A percentile compares a stretch with the other conserved stretches of the same genome.
These are phyloP conservation scores for Lasiommata megera DNA, from an alignment of 2,888 invertebrate genomes.

Conservation along the genomic window DNA sequence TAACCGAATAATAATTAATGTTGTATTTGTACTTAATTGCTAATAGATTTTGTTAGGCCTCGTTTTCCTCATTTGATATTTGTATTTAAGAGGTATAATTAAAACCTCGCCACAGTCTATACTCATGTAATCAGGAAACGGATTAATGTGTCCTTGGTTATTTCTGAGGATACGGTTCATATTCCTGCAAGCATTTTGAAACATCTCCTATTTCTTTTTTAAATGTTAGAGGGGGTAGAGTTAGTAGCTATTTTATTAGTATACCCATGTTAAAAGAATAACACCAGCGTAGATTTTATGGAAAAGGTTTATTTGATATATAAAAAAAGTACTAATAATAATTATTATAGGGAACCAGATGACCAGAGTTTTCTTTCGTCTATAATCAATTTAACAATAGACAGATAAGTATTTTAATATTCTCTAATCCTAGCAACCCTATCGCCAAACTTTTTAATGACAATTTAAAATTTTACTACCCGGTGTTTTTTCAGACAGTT, in stretches of 20 bases:
- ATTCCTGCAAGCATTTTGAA: no score
- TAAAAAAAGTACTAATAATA: constrained; percentile 62
- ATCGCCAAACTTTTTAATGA: constrained; percentile 3
- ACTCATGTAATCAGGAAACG: no score
- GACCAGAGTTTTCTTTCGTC: constrained; percentile 57
- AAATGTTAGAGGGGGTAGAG: constrained; percentile 44
- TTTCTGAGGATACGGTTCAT: no score
- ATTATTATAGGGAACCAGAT: constrained; percentile 68
- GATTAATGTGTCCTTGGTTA: no score
- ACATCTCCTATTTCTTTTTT: constrained; percentile 30
- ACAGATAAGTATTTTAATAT: background rate
- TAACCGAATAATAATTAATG: no score
- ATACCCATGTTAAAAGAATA: constrained; percentile 79
- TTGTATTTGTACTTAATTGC: no score
- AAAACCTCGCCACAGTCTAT: no score
- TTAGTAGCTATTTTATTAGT: constrained; percentile 76
- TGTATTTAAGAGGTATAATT: no score
- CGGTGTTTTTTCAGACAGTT: no score
- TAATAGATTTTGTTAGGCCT: no score
- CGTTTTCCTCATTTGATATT: no score
- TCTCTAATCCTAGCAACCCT: background rate
- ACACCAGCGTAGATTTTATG: constrained; percentile 78
- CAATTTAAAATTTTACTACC: background rate
- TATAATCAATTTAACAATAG: background rate
- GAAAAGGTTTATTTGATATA: constrained; percentile 79